Evolutionary conservation across 2,797 vertebrate genomes (phyloP).

Genomic region (Micropoecilia bifurca): DNA sequence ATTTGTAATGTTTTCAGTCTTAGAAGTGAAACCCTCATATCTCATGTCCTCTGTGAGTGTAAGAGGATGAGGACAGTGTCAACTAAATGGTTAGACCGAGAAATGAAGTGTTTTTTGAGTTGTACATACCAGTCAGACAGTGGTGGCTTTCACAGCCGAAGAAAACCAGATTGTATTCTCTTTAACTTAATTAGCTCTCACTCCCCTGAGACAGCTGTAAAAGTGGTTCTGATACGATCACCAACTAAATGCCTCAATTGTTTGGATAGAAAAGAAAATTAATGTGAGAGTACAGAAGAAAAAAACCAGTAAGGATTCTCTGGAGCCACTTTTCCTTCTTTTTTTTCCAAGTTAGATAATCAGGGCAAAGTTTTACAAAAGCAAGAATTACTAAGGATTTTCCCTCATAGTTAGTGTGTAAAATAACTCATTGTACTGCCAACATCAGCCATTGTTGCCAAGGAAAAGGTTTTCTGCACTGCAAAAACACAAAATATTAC

Average conservation of each 20-base stretch:
- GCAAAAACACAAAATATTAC: too few relatives aligned
- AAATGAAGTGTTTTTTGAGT: conserved; percentile 10
- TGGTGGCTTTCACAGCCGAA: conserved; percentile 19
- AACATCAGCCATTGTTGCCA: not conserved
- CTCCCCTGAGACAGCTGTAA: conserved; percentile 5
- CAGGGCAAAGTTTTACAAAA: not conserved
- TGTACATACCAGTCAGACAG: conserved; percentile 11
- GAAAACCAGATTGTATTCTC: conserved; percentile 26
- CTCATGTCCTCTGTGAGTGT: not conserved
- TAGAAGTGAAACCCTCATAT: not conserved
- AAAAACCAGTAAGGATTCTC: not conserved
- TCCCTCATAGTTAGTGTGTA: not conserved
- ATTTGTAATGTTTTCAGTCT: not conserved
- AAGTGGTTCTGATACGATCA: conserved; percentile 16
- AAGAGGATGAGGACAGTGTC: conserved; percentile 13
- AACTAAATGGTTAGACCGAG: conserved; percentile 19
- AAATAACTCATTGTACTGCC: not conserved
- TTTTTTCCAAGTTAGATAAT: not conserved
- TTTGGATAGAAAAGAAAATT: not conserved
- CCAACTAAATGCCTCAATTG: conserved; percentile 28
- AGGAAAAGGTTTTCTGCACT: not conserved
- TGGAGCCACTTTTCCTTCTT: not conserved
- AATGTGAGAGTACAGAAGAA: not conserved
- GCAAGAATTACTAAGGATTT: not conserved
- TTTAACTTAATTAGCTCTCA: conserved; percentile 21